phyloP scores from a whole-genome alignment of 2,113 vertebrate genomes.

The Hippocampus comes region DNA sequence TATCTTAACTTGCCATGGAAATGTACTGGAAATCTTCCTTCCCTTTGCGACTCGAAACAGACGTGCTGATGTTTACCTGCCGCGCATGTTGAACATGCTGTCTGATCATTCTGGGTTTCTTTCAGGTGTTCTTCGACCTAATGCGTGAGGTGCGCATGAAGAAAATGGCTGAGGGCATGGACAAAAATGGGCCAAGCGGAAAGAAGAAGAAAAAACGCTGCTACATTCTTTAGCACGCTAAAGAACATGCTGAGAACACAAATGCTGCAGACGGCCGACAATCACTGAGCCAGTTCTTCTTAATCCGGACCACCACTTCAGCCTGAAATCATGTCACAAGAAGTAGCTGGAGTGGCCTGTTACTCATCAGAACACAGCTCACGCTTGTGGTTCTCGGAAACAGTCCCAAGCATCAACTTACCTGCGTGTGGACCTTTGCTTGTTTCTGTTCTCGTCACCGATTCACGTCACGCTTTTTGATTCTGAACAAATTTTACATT shows the following conservation, averaged over 20 bases:
- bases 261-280: conserved; percentile 4
- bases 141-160: conserved; percentile 95
- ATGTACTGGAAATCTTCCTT: background rate
- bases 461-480: background rate
- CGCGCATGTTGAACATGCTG: background rate
- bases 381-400: background rate
- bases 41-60: background rate
- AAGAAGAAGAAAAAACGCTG: conserved; percentile 94
- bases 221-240: conserved; percentile 80
- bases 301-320: background rate
- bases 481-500: background rate
- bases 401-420: background rate
- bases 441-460: background rate
- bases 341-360: background rate
- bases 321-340: background rate
- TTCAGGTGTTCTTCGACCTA: conserved; percentile 95
- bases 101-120: background rate
- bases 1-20: background rate
- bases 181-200: conserved; percentile 89
- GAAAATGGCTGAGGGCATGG: conserved; percentile 95
- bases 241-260: background rate
- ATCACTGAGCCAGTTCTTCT: background rate
- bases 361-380: background rate
- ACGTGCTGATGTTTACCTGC: background rate
- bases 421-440: background rate